Evolutionary conservation across 2,113 vertebrate species (phyloP), one percentile per base, ranked within the genome.

Genomic region (Anoplopoma fimbria): DNA sequence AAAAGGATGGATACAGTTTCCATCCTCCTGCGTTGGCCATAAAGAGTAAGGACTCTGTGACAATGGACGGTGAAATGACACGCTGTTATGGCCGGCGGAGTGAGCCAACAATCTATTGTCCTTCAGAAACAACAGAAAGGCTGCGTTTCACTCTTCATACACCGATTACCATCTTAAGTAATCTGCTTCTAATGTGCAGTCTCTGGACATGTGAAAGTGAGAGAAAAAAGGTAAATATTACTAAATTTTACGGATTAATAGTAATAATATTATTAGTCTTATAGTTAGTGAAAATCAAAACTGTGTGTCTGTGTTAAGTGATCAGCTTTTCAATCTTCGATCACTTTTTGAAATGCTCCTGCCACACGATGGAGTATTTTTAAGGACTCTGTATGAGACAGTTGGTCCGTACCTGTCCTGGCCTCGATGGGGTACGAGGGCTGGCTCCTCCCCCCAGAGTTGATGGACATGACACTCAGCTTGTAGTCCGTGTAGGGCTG

Each of bases 391-490:
- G 25, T 4, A 1, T 58, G 2, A 64, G 34, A 14, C 29, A 6
- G 51, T 70, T 23, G 0, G 0, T 15, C 4, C 9, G 0, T 86
- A 99, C 98, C 97, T 96, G 98, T 97, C 83, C 91, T 96, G 78
- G 94, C 94, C 65, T 94, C 86, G 67, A 93, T 91, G n/a, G 94
- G 90, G 79, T 85, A 67, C 0, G 97, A 98, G 5, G 96, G 96
- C 73, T 96, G 97, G 85, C 98, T 98, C 89, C 89, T 95, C 69
- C 97, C 96, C 13, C 95, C 94, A 10, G 93, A 84, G 67, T 97
- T 96, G 87, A 96, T 78, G 4, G 98, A 97, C 92, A 96, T 96
- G 89, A 99, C 76, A 0, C 95, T 97, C 83, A 99, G 93, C 51
- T 82, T 90, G 88, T 98, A 98, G 64, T 94, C 72, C 1, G 96